A percentile compares a stretch with the other conserved stretches of the same genome.
Evolutionary conservation across 2,888 invertebrate species (phyloP).

Genomic region (Erebia aethiops): DNA sequence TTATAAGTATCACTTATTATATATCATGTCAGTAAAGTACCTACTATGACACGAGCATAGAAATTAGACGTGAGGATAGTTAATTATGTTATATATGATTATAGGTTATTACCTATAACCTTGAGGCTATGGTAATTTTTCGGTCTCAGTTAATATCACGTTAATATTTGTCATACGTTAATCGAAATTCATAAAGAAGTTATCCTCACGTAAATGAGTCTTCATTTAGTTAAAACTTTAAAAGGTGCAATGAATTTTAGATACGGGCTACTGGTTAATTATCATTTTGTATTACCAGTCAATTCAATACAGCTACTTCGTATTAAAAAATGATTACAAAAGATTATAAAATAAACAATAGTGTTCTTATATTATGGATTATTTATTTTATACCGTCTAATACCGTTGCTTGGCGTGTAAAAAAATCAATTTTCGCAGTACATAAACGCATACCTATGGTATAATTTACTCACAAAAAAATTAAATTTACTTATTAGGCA

Average conservation of each 20-base stretch:
- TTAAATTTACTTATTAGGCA: not conserved
- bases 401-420: not conserved
- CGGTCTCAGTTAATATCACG: not conserved
- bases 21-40: too few relatives aligned
- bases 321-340: not conserved
- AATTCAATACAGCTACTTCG: not conserved
- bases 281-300: not conserved
- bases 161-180: not conserved
- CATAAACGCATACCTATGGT: slow-evolving; percentile 30
- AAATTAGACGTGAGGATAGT: too few relatives aligned
- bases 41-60: too few relatives aligned
- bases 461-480: slow-evolving; percentile 15
- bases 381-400: not conserved
- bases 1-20: too few relatives aligned
- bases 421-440: not conserved
- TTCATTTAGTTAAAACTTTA: not conserved
- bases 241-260: not conserved
- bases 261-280: not conserved
- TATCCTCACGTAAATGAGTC: not conserved
- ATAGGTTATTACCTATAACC: not conserved
- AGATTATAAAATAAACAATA: not conserved
- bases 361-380: not conserved
- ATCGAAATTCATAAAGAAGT: not conserved
- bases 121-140: not conserved
- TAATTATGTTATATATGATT: too few relatives aligned